Percentiles rank a stretch among this genome's conserved stretches.
These are phyloP conservation scores for Bos javanicus DNA, from an alignment of 2,113 vertebrate genomes.

Conservation along the genomic window DNA sequence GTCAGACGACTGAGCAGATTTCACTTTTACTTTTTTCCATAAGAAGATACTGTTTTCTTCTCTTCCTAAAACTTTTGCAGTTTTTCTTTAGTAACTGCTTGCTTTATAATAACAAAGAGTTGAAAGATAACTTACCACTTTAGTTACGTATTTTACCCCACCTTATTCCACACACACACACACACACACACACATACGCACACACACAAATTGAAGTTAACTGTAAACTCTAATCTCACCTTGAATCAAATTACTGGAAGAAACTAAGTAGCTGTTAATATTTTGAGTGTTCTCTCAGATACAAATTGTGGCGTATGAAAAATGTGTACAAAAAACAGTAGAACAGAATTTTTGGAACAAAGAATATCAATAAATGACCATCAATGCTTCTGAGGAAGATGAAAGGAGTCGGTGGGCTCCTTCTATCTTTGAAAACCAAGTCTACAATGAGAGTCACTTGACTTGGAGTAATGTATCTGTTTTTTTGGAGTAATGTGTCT, in stretches of 20 bases:
- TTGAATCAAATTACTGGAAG: neutral
- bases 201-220: neutral
- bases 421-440: neutral
- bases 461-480: neutral
- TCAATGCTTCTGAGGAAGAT: neutral
- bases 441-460: neutral
- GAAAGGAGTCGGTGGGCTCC: neutral
- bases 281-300: neutral
- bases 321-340: neutral
- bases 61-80: neutral
- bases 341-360: neutral
- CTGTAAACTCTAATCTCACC: neutral
- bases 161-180: neutral
- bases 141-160: neutral
- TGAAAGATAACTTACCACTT: neutral
- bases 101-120: neutral
- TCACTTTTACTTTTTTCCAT: neutral
- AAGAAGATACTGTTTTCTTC: neutral
- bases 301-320: neutral
- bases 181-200: neutral
- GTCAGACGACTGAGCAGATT: neutral
- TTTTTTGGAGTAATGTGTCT: neutral
- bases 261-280: neutral
- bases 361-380: neutral
- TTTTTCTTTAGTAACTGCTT: slow-evolving; percentile 4